Base-by-base conservation (phyloP, 2,113 vertebrate genomes). In the Apus apus region DNA sequence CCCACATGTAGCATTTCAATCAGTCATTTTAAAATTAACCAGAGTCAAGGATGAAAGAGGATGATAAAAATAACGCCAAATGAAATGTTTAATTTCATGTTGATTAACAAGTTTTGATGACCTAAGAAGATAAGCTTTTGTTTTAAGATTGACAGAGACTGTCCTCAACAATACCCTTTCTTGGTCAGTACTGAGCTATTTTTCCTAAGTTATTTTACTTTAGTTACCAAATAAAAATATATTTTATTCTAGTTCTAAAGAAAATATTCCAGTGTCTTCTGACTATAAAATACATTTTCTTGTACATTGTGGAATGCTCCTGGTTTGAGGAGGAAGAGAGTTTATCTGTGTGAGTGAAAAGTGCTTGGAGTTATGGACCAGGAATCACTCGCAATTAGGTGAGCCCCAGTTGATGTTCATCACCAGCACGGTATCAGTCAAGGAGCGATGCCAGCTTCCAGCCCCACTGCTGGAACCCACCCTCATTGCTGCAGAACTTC, bases 311-410 rank as follows among this genome's bases (percentile, higher is more conserved):
- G 40, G 93, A 89, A 84, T 62, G 13, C 9, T 62, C 38, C 61
- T 67, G 3, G n/a, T 88, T 14, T 30, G 32, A 5, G 5, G 29
- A 70, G 18, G 7, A 60, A 40, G 7, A 65, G 18, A 29, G 13
- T 40, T 80, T 34, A 43, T 19, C n/a, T 56, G 11, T 22, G 27
- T 30, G 19, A 65, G 7, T 20, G 58, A 48, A 38, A 13, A 2
- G 2, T n/a, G 11, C 45, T 76, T 19, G 22, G 32, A 85, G 26
- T 12, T 12, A 5, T 26, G 13, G 36, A 27, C n/a, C 0, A 3
- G 34, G 32, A 85, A 56, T 48, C 29, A 11, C 11, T 5, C 0
- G 1, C 34, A 27, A 1, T 36, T 2, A 18, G 14, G 6, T 64
- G 38, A 77, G 8, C 9, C 11, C 7, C 29, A 26, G 32, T 23